phyloP scores from a whole-genome alignment of 2,113 vertebrate species.

The Toxotes chatareus region DNA sequence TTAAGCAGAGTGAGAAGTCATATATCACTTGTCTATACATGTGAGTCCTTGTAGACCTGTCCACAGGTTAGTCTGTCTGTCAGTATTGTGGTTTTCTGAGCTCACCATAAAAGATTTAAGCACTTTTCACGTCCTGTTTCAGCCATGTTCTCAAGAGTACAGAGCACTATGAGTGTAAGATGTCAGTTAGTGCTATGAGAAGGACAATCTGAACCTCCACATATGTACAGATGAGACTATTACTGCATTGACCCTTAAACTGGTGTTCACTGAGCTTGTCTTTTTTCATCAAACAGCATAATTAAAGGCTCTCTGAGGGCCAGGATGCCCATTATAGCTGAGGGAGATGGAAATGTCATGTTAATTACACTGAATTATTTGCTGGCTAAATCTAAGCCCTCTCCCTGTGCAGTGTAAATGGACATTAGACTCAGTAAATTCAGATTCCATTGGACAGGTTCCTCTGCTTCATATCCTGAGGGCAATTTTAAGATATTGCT shows the following conservation, averaged over 20 bases:
- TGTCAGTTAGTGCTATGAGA: neutral
- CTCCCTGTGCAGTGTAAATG: neutral
- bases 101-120: neutral
- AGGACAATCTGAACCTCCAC: neutral
- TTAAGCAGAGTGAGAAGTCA: neutral
- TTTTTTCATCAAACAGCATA: constrained; percentile 31
- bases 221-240: constrained; percentile 8
- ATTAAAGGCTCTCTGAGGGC: constrained; percentile 28
- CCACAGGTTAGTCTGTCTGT: neutral
- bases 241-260: neutral
- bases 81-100: neutral
- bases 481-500: constrained; percentile 5
- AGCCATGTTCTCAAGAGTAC: neutral
- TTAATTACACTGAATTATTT: constrained; percentile 39
- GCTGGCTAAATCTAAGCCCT: neutral
- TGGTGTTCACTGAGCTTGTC: neutral
- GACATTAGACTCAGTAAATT: neutral
- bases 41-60: neutral
- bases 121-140: neutral
- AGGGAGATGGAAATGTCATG: constrained; percentile 38
- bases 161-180: neutral
- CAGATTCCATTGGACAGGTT: constrained; percentile 18
- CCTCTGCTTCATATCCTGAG: neutral
- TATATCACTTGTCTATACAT: constrained; percentile 7
- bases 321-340: neutral